A percentile compares a stretch with the other conserved stretches of the same genome.
Conservation (phyloP, 2,888 invertebrate species). For the Eurytoma californica region DNA sequence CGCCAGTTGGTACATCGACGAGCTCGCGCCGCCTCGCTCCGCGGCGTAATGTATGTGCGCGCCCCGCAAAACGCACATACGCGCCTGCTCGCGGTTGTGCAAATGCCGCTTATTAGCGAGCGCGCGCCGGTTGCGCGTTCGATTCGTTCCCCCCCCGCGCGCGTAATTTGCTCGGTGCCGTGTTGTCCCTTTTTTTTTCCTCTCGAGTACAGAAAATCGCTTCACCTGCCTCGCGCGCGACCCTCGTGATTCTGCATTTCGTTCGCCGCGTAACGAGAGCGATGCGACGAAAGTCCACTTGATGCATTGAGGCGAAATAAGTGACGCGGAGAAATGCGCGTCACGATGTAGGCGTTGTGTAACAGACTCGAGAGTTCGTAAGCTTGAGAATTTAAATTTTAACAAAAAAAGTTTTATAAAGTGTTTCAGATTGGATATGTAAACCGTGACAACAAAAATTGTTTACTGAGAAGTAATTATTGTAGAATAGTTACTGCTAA, state of each 20-base stretch:
- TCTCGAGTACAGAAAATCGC: slow-evolving; percentile 25
- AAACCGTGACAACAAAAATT: too few species aligned
- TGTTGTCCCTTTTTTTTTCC: background rate
- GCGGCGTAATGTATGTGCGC: background rate
- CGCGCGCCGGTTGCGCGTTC: slow-evolving; percentile 3
- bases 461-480: too few species aligned
- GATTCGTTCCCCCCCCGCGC: slow-evolving; percentile 15
- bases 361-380: too few species aligned
- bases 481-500: too few species aligned
- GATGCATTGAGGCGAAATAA: too few species aligned
- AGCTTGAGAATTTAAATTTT: too few species aligned
- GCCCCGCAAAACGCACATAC: background rate
- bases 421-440: too few species aligned
- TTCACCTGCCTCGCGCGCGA: background rate
- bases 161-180: slow-evolving; percentile 9
- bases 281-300: too few species aligned
- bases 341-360: too few species aligned
- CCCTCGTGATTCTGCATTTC: background rate
- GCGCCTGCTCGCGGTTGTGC: slow-evolving; percentile 29
- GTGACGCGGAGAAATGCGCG: too few species aligned
- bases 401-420: too few species aligned
- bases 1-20: slow-evolving; percentile 28
- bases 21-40: background rate
- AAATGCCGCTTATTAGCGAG: slow-evolving; percentile 39
- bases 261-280: background rate